phyloP scores from a whole-genome alignment of 1,140 invertebrate genomes.

The Zaprionus capensis region DNA sequence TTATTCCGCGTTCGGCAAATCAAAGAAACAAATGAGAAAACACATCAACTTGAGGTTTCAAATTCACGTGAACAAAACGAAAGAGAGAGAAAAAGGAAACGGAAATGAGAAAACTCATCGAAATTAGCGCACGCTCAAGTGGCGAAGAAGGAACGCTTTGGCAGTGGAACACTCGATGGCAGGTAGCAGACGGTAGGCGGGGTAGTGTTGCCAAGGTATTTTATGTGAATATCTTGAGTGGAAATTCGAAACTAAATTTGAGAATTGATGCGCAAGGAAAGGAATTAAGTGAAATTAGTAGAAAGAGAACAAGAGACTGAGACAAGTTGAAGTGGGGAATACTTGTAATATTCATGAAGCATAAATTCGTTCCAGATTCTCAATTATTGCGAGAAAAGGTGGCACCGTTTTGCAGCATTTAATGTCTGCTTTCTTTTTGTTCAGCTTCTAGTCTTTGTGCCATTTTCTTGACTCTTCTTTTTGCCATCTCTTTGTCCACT shows the following conservation, averaged over 20 bases:
- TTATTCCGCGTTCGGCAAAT: slow-evolving; percentile 13
- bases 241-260: slow-evolving; percentile 1
- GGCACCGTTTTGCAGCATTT: not conserved
- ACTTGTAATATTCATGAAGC: no score
- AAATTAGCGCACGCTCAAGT: not conserved
- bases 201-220: no score
- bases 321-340: not conserved
- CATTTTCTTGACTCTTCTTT: no score
- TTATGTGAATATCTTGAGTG: not conserved
- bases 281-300: not conserved
- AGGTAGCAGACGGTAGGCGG: not conserved
- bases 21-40: slow-evolving; percentile 17
- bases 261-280: not conserved
- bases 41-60: slow-evolving; percentile 3
- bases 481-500: no score
- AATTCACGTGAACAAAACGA: not conserved
- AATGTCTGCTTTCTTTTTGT: not conserved
- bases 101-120: not conserved
- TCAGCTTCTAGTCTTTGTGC: no score
- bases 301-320: not conserved
- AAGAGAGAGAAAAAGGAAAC: not conserved
- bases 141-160: not conserved
- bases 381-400: not conserved
- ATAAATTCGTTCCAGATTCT: not conserved
- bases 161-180: no score